Percentiles rank a stretch among this genome's conserved stretches.
Conservation (phyloP, 2,797 vertebrate species). For the Apogon talboti region DNA sequence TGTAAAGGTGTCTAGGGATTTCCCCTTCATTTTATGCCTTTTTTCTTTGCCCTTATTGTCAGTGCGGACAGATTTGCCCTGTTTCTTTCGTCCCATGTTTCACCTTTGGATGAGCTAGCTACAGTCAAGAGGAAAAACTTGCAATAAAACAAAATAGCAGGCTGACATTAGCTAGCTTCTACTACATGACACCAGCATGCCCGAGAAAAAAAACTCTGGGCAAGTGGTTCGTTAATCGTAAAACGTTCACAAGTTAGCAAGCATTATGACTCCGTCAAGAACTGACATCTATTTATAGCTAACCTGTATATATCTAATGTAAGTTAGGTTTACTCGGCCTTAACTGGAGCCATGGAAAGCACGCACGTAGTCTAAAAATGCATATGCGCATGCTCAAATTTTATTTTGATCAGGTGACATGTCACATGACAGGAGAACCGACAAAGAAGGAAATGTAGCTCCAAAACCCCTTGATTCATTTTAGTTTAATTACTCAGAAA, state of each 20-base stretch:
- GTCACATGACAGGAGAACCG: slow-evolving; percentile 44
- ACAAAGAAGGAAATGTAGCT: slow-evolving; percentile 30
- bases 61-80: slow-evolving; percentile 70
- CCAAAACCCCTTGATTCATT: background rate
- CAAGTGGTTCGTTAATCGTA: background rate
- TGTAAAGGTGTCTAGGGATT: slow-evolving; percentile 83
- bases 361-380: background rate
- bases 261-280: fast-evolving
- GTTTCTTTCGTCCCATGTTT: slow-evolving; percentile 84
- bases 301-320: background rate
- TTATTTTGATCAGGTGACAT: slow-evolving; percentile 59
- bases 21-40: slow-evolving; percentile 83
- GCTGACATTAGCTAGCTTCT: slow-evolving; percentile 23
- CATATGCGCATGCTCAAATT: slow-evolving; percentile 49
- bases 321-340: background rate
- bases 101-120: background rate
- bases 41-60: slow-evolving; percentile 81
- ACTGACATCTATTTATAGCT: too few species aligned
- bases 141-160: background rate
- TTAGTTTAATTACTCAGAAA: background rate
- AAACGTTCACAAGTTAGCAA: background rate
- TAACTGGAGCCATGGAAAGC: background rate
- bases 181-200: background rate
- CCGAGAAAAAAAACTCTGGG: background rate
- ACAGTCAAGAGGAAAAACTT: background rate